Base-by-base conservation (phyloP, 64 coral and sea anemone genomes). In the Anthopleura sola region DNA sequence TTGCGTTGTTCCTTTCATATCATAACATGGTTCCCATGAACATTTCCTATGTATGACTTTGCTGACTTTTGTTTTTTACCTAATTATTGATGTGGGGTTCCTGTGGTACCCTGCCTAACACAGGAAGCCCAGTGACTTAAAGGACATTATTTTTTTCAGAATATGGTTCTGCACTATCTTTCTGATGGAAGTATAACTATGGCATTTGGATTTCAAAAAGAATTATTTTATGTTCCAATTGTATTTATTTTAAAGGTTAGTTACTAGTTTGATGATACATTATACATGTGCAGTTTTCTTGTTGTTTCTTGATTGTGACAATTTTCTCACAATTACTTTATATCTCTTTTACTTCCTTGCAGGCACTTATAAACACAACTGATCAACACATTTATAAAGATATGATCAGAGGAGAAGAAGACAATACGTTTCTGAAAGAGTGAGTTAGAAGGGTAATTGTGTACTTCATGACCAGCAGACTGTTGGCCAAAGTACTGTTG, bases 351-450 rank as follows among this genome's bases (percentile, higher is more conserved):
- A 39, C 3, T 57, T 38, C 31, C 23, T 85, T 26, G 0, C 50
- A 98, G 95, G 95, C 95, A 29, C 68, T 98, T 28, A 71, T 94
- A 37, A 89, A 94, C 39, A 92, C 84, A 60, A 98, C 95, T 57
- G 95, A 98, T 85, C 95, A 98, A 68, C 92, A 98, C 39, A 94
- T 98, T 69, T 98, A 94, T 44, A 34, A 78, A 36, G 92, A 98
- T 29, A 83, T 98, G 34, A 91, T 91, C 28, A 94, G 91, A 84
- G 95, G 92, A 32, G 92, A 98, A 32, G 95, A 94, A 81, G 83
- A 93, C 29, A 98, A 98, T 46, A 89, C 83, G 13, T 98, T 94
- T 53, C 81, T 93, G 2, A 98, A 94, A 98, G 95, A 98, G 95
- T 98, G 89, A 94, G 95, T 93, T 14, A 34, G 66, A 71, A 32